Conservation (phyloP, 2,113 vertebrate genomes). For the Terrapene triunguis region DNA sequence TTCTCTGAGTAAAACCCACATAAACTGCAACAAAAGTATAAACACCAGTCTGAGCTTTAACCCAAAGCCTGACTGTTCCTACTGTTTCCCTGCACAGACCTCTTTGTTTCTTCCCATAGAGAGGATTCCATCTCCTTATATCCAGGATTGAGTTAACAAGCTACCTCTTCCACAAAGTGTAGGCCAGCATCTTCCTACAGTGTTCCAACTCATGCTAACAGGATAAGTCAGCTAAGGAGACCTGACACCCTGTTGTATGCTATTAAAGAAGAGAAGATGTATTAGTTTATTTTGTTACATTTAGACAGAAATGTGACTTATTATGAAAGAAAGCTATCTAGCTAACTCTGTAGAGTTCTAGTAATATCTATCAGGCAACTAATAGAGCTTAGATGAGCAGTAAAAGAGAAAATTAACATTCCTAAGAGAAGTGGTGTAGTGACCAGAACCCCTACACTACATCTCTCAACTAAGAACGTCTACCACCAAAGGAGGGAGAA, state of each 20-base stretch:
- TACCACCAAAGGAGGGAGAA: background rate
- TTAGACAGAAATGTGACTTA: slow-evolving; percentile 14
- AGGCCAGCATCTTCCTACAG: background rate
- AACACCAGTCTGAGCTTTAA: background rate
- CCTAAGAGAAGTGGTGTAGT: slow-evolving; percentile 1
- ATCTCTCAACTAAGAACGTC: slow-evolving; percentile 22
- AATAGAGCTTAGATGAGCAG: slow-evolving; percentile 31
- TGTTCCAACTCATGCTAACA: rapidly evolving
- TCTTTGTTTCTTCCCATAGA: background rate
- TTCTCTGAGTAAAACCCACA: background rate
- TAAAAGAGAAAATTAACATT: background rate
- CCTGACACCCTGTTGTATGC: background rate
- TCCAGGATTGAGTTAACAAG: background rate
- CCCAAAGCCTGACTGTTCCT: background rate
- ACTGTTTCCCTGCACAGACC: background rate
- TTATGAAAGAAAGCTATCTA: background rate
- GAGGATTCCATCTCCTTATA: background rate
- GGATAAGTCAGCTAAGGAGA: background rate
- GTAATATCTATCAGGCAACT: slow-evolving; percentile 26
- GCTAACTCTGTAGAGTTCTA: slow-evolving; percentile 49
- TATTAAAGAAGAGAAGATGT: background rate
- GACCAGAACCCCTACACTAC: slow-evolving; percentile 45
- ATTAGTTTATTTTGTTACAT: slow-evolving; percentile 8
- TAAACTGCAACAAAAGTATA: background rate
- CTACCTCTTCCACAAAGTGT: background rate